phyloP scores from a whole-genome alignment of 1,140 invertebrate species.

The Zaprionus africanus region DNA sequence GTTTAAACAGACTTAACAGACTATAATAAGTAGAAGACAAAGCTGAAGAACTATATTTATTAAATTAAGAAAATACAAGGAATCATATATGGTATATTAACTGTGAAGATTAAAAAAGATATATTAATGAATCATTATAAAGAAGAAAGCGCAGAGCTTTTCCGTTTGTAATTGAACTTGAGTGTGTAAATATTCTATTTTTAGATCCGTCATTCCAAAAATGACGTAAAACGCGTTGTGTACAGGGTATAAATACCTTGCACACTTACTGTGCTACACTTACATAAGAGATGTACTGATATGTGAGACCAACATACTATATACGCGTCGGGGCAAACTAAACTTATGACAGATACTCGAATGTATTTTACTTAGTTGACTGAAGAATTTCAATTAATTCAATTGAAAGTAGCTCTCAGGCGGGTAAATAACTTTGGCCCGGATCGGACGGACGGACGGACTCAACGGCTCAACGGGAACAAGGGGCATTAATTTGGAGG shows the following conservation, averaged over 20 bases:
- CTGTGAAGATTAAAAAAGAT: too few species aligned
- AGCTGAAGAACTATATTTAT: too few species aligned
- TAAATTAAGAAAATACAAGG: too few species aligned
- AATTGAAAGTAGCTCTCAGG: slow-evolving; percentile 60
- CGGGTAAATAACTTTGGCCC: slow-evolving; percentile 37
- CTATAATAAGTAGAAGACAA: too few species aligned
- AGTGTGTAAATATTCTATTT: slow-evolving; percentile 5
- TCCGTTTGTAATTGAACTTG: not conserved
- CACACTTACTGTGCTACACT: slow-evolving; percentile 1
- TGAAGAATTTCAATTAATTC: slow-evolving; percentile 81
- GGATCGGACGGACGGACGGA: slow-evolving; percentile 4
- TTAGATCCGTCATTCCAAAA: not conserved
- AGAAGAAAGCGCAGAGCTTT: too few species aligned
- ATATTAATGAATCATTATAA: too few species aligned
- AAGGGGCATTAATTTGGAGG: slow-evolving; percentile 46
- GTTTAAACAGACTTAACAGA: too few species aligned
- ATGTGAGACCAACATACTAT: not conserved
- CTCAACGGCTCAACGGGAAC: not conserved
- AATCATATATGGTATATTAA: too few species aligned
- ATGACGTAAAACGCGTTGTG: not conserved
- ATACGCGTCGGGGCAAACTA: not conserved
- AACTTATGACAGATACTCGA: slow-evolving; percentile 32
- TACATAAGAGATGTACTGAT: slow-evolving; percentile 7
- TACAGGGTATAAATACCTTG: slow-evolving; percentile 13
- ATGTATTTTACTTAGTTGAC: slow-evolving; percentile 64